Percentiles rank a stretch among this genome's conserved stretches.
Conservation (phyloP, 2,888 invertebrate species). For the Cataglyphis altisquamis region DNA sequence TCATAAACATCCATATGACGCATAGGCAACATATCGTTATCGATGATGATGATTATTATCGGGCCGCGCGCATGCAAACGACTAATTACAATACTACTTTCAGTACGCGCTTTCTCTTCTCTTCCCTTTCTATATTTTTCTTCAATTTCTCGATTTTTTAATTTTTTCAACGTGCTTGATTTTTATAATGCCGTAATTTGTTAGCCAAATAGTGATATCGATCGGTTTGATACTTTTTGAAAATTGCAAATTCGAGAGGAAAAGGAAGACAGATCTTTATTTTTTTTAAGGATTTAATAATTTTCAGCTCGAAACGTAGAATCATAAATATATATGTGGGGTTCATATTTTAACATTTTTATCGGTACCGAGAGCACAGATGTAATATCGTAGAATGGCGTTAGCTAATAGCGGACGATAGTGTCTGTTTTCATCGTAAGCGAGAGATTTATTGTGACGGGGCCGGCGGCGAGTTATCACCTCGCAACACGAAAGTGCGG, state of each 20-base stretch:
- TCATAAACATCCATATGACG: slow-evolving; percentile 66
- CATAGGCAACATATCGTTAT: slow-evolving; percentile 52
- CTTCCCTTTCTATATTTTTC: slow-evolving; percentile 24
- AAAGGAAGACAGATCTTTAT: not conserved
- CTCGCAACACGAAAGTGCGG: slow-evolving; percentile 69
- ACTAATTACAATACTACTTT: slow-evolving; percentile 52
- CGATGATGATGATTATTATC: slow-evolving; percentile 50
- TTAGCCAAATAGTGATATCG: not conserved
- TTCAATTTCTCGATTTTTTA: not conserved
- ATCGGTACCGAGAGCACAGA: slow-evolving; percentile 22
- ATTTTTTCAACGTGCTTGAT: slow-evolving; percentile 26
- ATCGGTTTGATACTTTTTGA: slow-evolving; percentile 7
- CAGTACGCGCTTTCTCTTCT: slow-evolving; percentile 27
- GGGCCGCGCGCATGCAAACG: not conserved
- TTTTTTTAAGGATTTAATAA: not conserved
- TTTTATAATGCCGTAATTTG: not conserved
- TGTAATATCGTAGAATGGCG: slow-evolving; percentile 30
- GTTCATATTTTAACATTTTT: slow-evolving; percentile 31
- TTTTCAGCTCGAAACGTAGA: not conserved
- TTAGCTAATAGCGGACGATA: slow-evolving; percentile 73
- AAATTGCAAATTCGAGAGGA: not conserved
- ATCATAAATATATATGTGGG: not conserved
- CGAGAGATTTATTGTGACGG: slow-evolving; percentile 71
- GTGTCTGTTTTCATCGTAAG: slow-evolving; percentile 63
- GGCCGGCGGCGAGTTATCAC: slow-evolving; percentile 70